Evolutionary conservation across 2,113 vertebrate genomes (phyloP), one percentile per base, ranked within the genome.

Genomic region (Heterocephalus glaber): DNA sequence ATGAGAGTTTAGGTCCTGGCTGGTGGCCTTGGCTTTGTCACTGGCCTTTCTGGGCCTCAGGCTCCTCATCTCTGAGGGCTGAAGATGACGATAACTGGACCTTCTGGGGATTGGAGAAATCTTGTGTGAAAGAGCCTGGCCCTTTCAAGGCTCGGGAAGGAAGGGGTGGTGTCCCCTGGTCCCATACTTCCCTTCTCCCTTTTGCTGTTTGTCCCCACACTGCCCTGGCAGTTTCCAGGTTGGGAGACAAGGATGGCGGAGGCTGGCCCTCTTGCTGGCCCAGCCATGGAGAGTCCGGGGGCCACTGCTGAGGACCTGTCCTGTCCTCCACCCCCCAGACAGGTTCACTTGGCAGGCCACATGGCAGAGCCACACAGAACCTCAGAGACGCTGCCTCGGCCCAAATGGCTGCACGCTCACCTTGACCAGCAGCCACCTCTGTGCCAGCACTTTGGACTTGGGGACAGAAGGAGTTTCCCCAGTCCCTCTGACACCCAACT

Each of bases 1-100:
- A 41, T 56, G 30, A 52, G 60, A 74, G 54, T 3, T 68, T 10
- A 30, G 19, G 87, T 47, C 20, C n/a, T 24, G 52, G 65, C 24
- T 3, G n/a, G 56, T 4, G 13, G 52, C 54, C 24, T 26, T 30
- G 47, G 30, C 30, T 65, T 28, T 28, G 49, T 28, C 63, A 7
- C 77, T 54, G 90, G 47, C 56, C 68, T 58, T 68, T 79, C 26
- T 93, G 47, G 70, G 72, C 63, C 72, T 66, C 52, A 13, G 79
- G 7, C 22, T 66, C 54, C 90, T 90, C 30, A 6, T 20, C 8
- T 49, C 24, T 76, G 77, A 93, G 58, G 82, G 72, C 41, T 1
- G 33, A 58, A 38, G 35, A 17, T 13, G 33, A 11, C 7, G 9
- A 1, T 38, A n/a, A 30, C 47, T 17, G 2, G 7, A 33, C 20